Conservation (phyloP, 2,113 vertebrate species). For the Sinocyclocheilus rhinocerous region DNA sequence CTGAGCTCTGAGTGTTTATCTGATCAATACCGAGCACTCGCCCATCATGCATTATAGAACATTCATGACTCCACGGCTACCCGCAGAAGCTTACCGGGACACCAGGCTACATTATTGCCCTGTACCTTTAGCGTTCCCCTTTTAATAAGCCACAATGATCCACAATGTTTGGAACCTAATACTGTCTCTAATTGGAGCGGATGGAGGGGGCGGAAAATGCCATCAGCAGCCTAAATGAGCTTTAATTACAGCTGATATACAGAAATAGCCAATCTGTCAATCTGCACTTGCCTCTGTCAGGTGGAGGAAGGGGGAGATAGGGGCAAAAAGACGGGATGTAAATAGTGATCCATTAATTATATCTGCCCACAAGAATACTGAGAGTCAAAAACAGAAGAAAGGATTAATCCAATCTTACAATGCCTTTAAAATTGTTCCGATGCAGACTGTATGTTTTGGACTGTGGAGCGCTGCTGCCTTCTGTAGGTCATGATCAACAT, state of each 20-base stretch:
- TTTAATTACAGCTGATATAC: conserved; percentile 65
- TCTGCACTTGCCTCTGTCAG: conserved; percentile 56
- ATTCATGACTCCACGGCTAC: conserved; percentile 48
- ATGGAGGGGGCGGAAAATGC: conserved; percentile 54
- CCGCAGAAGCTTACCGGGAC: conserved; percentile 23
- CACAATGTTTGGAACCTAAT: conserved; percentile 53
- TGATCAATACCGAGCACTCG: conserved; percentile 47
- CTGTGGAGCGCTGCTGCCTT: conserved; percentile 55
- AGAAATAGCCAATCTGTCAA: conserved; percentile 65
- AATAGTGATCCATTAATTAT: conserved; percentile 63
- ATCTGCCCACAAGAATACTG: conserved; percentile 53
- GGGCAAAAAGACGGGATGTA: conserved; percentile 48
- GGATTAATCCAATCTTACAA: neutral
- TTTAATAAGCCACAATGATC: conserved; percentile 53
- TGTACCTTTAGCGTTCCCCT: conserved; percentile 46
- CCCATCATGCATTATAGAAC: conserved; percentile 49
- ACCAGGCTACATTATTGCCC: conserved; percentile 31
- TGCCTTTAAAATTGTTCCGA: conserved; percentile 17
- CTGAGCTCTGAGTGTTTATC: conserved; percentile 52
- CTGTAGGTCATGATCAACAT: conserved; percentile 40
- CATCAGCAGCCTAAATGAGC: conserved; percentile 62
- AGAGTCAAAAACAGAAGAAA: conserved; percentile 28
- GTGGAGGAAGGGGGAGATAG: conserved; percentile 18
- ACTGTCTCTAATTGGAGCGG: conserved; percentile 60
- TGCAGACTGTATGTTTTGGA: neutral